Percentiles rank a stretch among this genome's conserved stretches.
Conservation (phyloP, 2,797 vertebrate species). For the Epinephelus coioides region DNA sequence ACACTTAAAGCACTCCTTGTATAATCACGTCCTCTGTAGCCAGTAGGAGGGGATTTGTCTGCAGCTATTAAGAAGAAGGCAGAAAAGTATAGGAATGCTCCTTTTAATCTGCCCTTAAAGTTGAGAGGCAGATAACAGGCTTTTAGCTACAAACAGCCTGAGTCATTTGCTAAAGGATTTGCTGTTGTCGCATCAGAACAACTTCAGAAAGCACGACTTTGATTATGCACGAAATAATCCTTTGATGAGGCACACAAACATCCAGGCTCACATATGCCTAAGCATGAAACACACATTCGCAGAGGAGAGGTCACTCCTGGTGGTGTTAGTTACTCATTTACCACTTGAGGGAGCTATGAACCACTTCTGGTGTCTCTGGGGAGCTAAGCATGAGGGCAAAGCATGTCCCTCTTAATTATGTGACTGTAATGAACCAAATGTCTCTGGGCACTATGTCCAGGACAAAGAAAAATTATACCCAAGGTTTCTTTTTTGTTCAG, state of each 20-base stretch:
- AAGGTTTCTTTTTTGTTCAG: background rate
- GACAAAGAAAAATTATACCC: background rate
- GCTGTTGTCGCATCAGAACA: conserved; percentile 67
- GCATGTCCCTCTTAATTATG: conserved; percentile 6
- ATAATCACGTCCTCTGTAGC: conserved; percentile 69
- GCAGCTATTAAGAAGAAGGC: conserved; percentile 70
- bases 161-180: conserved; percentile 75
- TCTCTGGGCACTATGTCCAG: conserved; percentile 6
- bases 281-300: conserved; percentile 18
- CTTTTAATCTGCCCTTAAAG: conserved; percentile 79
- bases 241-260: conserved; percentile 63
- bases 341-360: conserved; percentile 77
- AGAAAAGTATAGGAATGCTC: conserved; percentile 69
- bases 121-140: conserved; percentile 79
- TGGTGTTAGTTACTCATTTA: conserved; percentile 36
- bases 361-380: conserved; percentile 47
- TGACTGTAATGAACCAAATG: conserved; percentile 18
- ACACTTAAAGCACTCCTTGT: conserved; percentile 55
- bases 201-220: conserved; percentile 67
- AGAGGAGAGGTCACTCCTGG: conserved; percentile 33
- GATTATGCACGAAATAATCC: conserved; percentile 64
- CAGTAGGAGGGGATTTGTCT: conserved; percentile 75
- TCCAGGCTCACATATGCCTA: conserved; percentile 11
- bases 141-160: conserved; percentile 73
- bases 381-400: conserved; percentile 10